These are phyloP conservation scores for Calephelis perditalis DNA, from an alignment of 2,888 invertebrate genomes.

Conservation along the genomic window DNA sequence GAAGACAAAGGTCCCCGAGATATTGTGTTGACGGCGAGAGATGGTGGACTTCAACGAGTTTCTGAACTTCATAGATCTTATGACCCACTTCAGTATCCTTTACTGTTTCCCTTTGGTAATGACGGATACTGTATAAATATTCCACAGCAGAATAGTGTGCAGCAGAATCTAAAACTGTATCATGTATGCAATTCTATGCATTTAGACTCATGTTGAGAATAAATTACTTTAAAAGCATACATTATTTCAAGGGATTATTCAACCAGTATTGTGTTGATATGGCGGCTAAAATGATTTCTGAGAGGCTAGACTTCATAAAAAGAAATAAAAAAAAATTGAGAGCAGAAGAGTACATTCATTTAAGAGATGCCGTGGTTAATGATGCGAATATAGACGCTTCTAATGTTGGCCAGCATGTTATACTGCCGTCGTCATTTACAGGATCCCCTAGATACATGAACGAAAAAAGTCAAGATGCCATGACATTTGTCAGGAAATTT, in stretches of 20 bases:
- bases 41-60: constrained; percentile 34
- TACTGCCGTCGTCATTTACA: constrained; percentile 36
- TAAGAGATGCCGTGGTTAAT: constrained; percentile 37
- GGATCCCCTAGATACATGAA: constrained; percentile 38
- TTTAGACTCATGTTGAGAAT: constrained; percentile 24
- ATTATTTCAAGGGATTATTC: constrained; percentile 17
- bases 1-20: constrained; percentile 27
- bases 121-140: constrained; percentile 38
- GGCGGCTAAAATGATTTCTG: constrained; percentile 38
- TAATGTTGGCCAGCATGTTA: constrained; percentile 33
- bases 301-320: constrained; percentile 37
- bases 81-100: constrained; percentile 45
- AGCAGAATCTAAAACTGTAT: constrained; percentile 31
- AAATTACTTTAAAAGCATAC: constrained; percentile 4
- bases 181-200: constrained; percentile 34
- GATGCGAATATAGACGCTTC: constrained; percentile 32
- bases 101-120: constrained; percentile 41
- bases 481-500: constrained; percentile 34
- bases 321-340: constrained; percentile 40
- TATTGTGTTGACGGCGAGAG: constrained; percentile 35
- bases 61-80: constrained; percentile 39
- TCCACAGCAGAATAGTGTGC: constrained; percentile 29
- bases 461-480: constrained; percentile 36
- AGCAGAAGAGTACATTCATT: constrained; percentile 25
- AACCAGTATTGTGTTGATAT: constrained; percentile 31